Base-by-base conservation (phyloP, 2,113 vertebrate genomes). In the Oncorhynchus nerka region DNA sequence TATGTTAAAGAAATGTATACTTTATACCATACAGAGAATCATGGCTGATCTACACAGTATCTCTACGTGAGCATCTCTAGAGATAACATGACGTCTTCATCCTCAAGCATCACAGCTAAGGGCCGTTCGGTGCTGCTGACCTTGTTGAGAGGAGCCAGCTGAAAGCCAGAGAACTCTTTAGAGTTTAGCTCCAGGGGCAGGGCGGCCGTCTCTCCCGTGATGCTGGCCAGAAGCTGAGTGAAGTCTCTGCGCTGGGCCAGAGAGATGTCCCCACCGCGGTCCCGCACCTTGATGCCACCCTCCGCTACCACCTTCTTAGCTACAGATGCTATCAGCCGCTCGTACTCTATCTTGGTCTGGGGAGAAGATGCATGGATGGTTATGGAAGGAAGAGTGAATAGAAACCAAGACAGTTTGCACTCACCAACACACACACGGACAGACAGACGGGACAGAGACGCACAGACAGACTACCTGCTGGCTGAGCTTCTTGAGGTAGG, bases 401-500 rank as follows among this genome's bases (percentile, higher is more conserved):
- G 39, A 45, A 45, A 45, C 39, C 39, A 11, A 45, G 39, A 45
- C 8, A 11, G 39, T 45, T 11, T 11, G 39, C 39, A 45, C 9
- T 45, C 39, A 45, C 2, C 8, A 11, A 45, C 39, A 45, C 39
- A 45, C 39, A 11, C 9, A 45, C 9, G 30, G 49, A 19, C 11
- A 4, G 49, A 16, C 8, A 15, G 49, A 16, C 11, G 49, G 49
- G 28, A 19, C 20, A n/a, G 19, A 15, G 5, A 4, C 12, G 13
- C 12, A 5, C 22, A 24, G 24, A 22, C 5, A 64, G 1, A 49
- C 39, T 1, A 99, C 97, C 97, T 99, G 97, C 76, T 99, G 97
- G 91, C 97, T 99, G 90, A 99, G 94, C 84, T 99, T 99, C 91
- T 99, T 99, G 91, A 99, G 95, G 93, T 99, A 98, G 81, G 97